Percentiles rank a stretch among this genome's conserved stretches.
Evolutionary conservation across 1,140 invertebrate genomes (phyloP).

Genomic region (Sitobion miscanthi): DNA sequence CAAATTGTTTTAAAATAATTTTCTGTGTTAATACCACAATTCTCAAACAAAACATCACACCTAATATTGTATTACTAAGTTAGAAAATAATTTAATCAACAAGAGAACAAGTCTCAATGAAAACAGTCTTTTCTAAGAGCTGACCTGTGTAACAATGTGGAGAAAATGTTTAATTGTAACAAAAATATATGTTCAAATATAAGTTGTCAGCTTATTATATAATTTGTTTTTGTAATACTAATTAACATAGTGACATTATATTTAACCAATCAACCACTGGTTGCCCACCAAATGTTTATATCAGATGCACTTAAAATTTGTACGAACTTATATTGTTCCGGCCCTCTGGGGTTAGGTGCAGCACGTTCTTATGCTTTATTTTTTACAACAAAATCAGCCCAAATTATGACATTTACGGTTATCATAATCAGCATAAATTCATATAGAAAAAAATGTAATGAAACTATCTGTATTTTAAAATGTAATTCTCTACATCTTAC

Average conservation of each 20-base stretch:
- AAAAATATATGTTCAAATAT: neutral
- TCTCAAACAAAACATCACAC: too few species aligned
- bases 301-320: neutral
- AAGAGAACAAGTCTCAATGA: too few species aligned
- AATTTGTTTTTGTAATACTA: neutral
- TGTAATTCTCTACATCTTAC: neutral
- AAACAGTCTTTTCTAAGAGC: neutral
- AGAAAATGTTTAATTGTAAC: neutral
- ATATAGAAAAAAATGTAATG: neutral
- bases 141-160: neutral
- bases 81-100: too few species aligned
- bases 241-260: neutral
- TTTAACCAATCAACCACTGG: neutral
- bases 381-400: neutral
- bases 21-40: too few species aligned
- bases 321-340: neutral
- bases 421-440: neutral
- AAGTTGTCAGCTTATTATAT: neutral
- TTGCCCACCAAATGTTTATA: neutral
- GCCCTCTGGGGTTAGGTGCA: too few species aligned
- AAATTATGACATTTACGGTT: neutral
- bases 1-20: neutral
- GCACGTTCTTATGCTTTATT: neutral
- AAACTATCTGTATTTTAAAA: neutral
- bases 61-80: too few species aligned